Base-by-base conservation (phyloP, 2,888 invertebrate species). In the Eupithecia tripunctaria region DNA sequence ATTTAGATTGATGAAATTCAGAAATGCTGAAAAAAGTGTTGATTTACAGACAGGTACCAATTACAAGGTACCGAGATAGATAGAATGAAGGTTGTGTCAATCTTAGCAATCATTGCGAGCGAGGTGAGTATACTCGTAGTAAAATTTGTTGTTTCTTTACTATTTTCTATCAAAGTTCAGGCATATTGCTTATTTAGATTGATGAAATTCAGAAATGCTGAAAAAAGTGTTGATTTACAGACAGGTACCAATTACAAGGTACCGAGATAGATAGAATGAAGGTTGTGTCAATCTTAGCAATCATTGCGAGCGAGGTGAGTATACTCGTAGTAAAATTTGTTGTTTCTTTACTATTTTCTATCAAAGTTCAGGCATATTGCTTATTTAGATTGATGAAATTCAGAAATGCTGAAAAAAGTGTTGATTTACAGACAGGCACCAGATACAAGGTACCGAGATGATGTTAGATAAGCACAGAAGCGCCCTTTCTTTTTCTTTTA, bases 221-320 rank as follows among this genome's bases (percentile, higher is more conserved):
- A 38, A 0, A 14, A 1, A 38, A 38, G 38, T 38, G 12, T 38
- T 38, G 12, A 32, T 32, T 32, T 6, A 32, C 32, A 32, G 36
- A 36, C 10, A 36, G 8, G 36, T 1, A 36, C 10, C 36, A 36
- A 10, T 10, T 1, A 38, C 12, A 12, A 12, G 38, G 12, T n/a
- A n/a, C n/a, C n/a, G n/a, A 73, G 73, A 70, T 68, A 64, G 66
- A 68, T 71, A 69, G 47, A 67, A 63, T 66, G 63, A 43, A 56
- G 73, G 67, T 70, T 43, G 56, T 62, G 60, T 72, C 69, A 73
- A 67, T 73, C 70, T 67, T 63, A 51, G 67, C 67, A 63, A 67
- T 73, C 56, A 67, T 67, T 36, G 21, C 32, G 68, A 47, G 60
- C 59, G 41, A 29, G 56, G 32, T 60, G 29, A 41, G 32, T 60